These are phyloP conservation scores for Sebastes schlegelii DNA, from an alignment of 2,113 vertebrate species.

Conservation along the genomic window DNA sequence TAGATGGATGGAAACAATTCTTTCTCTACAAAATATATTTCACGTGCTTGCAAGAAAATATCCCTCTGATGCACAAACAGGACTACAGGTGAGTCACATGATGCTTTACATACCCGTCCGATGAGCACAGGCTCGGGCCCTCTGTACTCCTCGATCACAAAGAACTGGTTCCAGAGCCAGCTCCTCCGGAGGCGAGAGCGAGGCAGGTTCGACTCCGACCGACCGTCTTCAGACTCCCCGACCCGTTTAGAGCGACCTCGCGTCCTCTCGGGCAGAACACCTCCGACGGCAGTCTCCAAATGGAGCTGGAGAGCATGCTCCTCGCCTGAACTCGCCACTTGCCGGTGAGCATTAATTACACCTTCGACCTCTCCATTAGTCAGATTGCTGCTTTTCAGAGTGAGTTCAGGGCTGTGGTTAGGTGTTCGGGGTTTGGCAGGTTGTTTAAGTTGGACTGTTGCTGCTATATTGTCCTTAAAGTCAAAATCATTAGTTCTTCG, in stretches of 20 bases:
- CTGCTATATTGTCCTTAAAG: slow-evolving; percentile 15
- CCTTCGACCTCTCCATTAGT: slow-evolving; percentile 51
- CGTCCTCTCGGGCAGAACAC: slow-evolving; percentile 20
- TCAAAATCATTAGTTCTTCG: slow-evolving; percentile 30
- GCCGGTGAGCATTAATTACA: slow-evolving; percentile 41
- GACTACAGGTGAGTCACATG: slow-evolving; percentile 4
- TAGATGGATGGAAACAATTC: too few species aligned
- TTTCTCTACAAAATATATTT: neutral
- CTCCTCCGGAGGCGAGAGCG: slow-evolving; percentile 86
- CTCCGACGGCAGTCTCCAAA: slow-evolving; percentile 34
- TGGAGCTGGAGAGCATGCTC: neutral
- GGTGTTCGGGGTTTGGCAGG: slow-evolving; percentile 24
- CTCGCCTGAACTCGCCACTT: slow-evolving; percentile 31
- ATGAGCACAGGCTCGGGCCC: slow-evolving; percentile 93
- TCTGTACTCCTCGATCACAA: slow-evolving; percentile 94
- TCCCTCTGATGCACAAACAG: neutral
- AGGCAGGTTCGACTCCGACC: slow-evolving; percentile 13
- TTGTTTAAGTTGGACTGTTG: neutral
- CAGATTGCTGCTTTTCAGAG: slow-evolving; percentile 42
- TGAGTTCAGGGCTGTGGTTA: slow-evolving; percentile 49
- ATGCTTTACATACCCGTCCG: slow-evolving; percentile 85
- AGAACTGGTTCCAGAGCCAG: slow-evolving; percentile 97
- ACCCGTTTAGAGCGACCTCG: slow-evolving; percentile 7
- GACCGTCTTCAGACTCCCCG: slow-evolving; percentile 40
- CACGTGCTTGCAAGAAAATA: neutral